phyloP scores from a whole-genome alignment of 2,113 vertebrate genomes.

The Pundamilia nyererei region DNA sequence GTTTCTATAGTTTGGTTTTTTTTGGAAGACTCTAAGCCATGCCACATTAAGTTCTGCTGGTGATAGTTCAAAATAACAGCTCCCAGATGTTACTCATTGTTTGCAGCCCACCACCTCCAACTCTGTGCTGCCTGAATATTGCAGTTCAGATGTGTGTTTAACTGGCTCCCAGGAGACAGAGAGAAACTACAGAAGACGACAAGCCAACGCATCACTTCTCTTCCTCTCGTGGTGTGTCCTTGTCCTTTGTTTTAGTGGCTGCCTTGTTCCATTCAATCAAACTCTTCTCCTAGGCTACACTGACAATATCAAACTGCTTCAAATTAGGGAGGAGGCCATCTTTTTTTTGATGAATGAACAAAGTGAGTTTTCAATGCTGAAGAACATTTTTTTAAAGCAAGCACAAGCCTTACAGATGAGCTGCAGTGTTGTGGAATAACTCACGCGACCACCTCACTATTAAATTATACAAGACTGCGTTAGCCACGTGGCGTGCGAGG shows the following conservation, averaged over 20 bases:
- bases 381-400: neutral
- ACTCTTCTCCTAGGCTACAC: constrained; percentile 10
- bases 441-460: neutral
- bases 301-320: constrained; percentile 12
- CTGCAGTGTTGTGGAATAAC: neutral
- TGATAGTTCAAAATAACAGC: constrained; percentile 24
- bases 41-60: neutral
- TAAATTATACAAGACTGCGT: neutral
- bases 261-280: constrained; percentile 33
- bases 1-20: neutral
- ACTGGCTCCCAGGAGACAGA: constrained; percentile 39
- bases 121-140: constrained; percentile 15
- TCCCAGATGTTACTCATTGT: constrained; percentile 39
- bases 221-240: constrained; percentile 43
- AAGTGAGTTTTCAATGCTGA: neutral
- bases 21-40: neutral
- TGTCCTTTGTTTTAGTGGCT: constrained; percentile 45
- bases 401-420: neutral
- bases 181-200: constrained; percentile 45
- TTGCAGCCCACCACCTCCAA: constrained; percentile 35
- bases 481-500: neutral
- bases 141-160: constrained; percentile 52
- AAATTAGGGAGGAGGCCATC: neutral
- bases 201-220: constrained; percentile 54
- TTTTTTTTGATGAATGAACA: neutral